Percentiles rank a stretch among this genome's conserved stretches.
Evolutionary conservation across 2,888 invertebrate genomes (phyloP).

Genomic region (Clistopyga incitator): DNA sequence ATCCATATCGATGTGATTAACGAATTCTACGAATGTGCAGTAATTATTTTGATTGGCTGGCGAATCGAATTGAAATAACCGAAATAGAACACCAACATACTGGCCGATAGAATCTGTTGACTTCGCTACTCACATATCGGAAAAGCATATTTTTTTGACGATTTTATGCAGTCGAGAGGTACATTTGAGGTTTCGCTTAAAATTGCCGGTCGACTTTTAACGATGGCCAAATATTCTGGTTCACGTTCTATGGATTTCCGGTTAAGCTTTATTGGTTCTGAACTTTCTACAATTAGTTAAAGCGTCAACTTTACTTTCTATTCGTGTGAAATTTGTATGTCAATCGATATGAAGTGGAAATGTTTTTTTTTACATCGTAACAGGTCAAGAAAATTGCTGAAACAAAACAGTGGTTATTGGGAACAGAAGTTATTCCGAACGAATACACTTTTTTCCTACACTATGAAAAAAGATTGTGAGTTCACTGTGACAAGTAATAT

Average conservation of each 20-base stretch:
- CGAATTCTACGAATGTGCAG: constrained; percentile 15
- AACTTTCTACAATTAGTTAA: background rate
- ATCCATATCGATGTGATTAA: constrained; percentile 41
- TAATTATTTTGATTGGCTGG: constrained; percentile 51
- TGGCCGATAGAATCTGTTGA: background rate
- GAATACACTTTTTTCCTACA: too few relatives aligned
- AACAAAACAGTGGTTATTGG: too few relatives aligned
- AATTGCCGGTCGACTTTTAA: background rate
- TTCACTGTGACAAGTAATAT: too few relatives aligned
- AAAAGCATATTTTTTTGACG: background rate
- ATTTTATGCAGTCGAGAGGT: background rate
- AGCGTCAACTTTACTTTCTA: too few relatives aligned
- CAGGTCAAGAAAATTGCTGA: too few relatives aligned
- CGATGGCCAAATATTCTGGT: background rate
- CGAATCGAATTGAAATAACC: constrained; percentile 50
- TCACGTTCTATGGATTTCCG: background rate
- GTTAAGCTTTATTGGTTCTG: background rate
- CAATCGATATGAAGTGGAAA: too few relatives aligned
- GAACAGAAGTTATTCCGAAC: too few relatives aligned
- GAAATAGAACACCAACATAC: constrained; percentile 12
- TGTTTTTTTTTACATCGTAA: too few relatives aligned
- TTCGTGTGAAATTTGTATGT: too few relatives aligned
- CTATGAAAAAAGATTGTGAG: too few relatives aligned
- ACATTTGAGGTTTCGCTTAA: background rate
- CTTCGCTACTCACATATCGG: background rate